Conservation (phyloP, 2,113 vertebrate species). For the Paradoxurus hermaphroditus region DNA sequence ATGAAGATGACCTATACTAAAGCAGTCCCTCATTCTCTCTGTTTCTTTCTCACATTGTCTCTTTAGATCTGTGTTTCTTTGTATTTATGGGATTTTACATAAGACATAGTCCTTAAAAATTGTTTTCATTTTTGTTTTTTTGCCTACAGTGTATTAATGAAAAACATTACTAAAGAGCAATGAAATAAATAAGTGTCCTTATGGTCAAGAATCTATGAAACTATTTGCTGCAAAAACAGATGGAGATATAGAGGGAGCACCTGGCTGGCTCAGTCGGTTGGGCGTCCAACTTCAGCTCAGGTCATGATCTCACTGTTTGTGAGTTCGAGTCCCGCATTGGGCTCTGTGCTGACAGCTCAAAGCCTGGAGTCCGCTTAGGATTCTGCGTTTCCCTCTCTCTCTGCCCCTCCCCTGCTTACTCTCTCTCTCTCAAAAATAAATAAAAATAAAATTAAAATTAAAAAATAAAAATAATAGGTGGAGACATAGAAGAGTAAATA, state of each 20-base stretch:
- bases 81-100: background rate
- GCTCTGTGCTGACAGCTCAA: too few species aligned
- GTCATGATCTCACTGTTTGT: too few species aligned
- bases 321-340: too few species aligned
- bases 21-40: background rate
- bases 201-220: background rate
- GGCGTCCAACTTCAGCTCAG: too few species aligned
- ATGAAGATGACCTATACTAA: background rate
- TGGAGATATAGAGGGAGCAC: background rate
- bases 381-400: too few species aligned
- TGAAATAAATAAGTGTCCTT: background rate
- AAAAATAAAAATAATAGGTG: background rate
- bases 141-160: background rate
- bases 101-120: conserved; percentile 11
- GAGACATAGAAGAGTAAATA: background rate
- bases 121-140: background rate
- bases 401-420: too few species aligned
- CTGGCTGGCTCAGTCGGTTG: too few species aligned
- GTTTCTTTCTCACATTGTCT: background rate
- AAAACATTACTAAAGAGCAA: background rate
- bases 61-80: conserved; percentile 1
- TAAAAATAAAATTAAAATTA: too few species aligned
- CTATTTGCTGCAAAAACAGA: conserved; percentile 19
- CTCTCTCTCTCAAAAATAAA: too few species aligned
- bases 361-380: too few species aligned